phyloP scores from a whole-genome alignment of 2,888 invertebrate species.

The Timema cristinae region DNA sequence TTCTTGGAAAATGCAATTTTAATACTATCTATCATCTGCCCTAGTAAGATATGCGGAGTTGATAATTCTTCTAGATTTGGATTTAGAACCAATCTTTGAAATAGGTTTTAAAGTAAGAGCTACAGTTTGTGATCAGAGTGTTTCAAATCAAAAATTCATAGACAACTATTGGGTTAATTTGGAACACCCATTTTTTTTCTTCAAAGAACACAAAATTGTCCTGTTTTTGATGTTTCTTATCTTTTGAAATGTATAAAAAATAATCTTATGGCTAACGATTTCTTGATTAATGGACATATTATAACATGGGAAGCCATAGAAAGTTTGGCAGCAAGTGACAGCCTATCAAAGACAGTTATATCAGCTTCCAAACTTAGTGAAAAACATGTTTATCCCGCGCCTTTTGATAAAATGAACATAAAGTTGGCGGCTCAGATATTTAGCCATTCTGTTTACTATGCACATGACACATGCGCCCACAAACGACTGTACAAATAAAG shows the following conservation, averaged over 20 bases:
- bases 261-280: conserved; percentile 30
- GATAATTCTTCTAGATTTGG: conserved; percentile 25
- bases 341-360: conserved; percentile 29
- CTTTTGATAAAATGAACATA: conserved; percentile 35
- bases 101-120: conserved; percentile 32
- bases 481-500: too few relatives aligned
- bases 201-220: too few relatives aligned
- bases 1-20: conserved; percentile 36
- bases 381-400: conserved; percentile 32
- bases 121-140: conserved; percentile 34
- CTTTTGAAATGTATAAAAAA: conserved; percentile 33
- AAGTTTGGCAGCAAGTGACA: conserved; percentile 18
- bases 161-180: too few relatives aligned
- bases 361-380: conserved; percentile 35
- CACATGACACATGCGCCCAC: not conserved
- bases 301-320: conserved; percentile 28
- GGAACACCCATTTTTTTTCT: too few relatives aligned
- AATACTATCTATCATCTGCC: conserved; percentile 32
- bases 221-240: conserved; percentile 33
- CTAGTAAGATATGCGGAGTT: conserved; percentile 25
- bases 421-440: conserved; percentile 35
- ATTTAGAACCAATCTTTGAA: conserved; percentile 25
- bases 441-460: conserved; percentile 33
- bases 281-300: conserved; percentile 21
- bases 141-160: too few relatives aligned